Conservation (phyloP, 1,140 invertebrate genomes). For the Tribolium madens region DNA sequence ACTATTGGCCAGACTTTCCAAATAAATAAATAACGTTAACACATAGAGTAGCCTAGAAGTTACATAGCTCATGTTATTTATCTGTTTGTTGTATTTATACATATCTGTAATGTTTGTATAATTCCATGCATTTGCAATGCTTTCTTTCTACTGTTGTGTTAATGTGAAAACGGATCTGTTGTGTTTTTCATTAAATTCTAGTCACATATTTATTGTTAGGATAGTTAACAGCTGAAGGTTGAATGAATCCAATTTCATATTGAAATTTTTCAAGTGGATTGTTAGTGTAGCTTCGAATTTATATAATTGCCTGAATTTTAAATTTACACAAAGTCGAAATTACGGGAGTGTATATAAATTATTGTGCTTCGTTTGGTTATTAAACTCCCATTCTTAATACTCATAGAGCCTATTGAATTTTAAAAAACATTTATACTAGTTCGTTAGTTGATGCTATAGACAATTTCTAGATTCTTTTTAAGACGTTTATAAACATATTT, state of each 20-base stretch:
- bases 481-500: constrained; percentile 8
- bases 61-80: constrained; percentile 34
- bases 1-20: constrained; percentile 93
- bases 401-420: constrained; percentile 11
- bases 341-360: neutral
- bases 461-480: constrained; percentile 7
- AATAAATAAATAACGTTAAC: constrained; percentile 60
- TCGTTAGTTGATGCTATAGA: neutral
- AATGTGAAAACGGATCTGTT: neutral
- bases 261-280: constrained; percentile 38
- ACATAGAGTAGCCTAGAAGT: constrained; percentile 13
- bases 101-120: constrained; percentile 41
- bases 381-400: neutral
- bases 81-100: constrained; percentile 46
- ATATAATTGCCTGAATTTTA: neutral
- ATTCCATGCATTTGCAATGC: constrained; percentile 38
- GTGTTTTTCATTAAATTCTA: constrained; percentile 23
- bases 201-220: neutral
- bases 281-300: constrained; percentile 27
- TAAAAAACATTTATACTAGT: constrained; percentile 19
- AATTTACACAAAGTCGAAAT: neutral
- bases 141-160: constrained; percentile 38
- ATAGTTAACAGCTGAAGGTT: constrained; percentile 2
- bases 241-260: constrained; percentile 24
- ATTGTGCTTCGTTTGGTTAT: neutral